Conservation (phyloP, 1,140 invertebrate species). For the Pseudobourletiella spinata region DNA sequence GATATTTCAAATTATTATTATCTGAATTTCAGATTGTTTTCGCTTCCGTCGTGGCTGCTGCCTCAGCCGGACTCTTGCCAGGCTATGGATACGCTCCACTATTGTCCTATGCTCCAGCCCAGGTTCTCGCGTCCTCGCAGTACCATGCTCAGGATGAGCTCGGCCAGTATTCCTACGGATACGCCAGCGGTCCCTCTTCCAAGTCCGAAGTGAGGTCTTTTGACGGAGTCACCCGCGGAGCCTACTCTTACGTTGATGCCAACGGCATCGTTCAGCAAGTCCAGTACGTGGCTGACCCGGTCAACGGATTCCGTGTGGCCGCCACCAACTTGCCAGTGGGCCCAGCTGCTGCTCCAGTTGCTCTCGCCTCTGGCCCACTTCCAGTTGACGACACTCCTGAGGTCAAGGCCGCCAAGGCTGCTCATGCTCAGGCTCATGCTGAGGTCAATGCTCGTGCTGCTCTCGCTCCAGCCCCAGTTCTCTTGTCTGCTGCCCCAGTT, state of each 20-base stretch:
- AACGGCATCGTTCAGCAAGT: constrained; percentile 54
- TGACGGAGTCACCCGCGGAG: constrained; percentile 36
- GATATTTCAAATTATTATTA: too few species aligned
- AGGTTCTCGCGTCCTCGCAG: too few species aligned
- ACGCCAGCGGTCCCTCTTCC: constrained; percentile 38
- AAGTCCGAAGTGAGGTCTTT: constrained; percentile 38
- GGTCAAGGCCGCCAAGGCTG: too few species aligned
- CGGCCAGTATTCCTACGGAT: constrained; percentile 39
- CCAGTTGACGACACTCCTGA: too few species aligned
- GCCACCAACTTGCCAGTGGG: constrained; percentile 52
- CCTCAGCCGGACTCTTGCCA: constrained; percentile 10
- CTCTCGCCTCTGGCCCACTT: constrained; percentile 5
- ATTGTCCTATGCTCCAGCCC: constrained; percentile 17
- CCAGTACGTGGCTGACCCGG: constrained; percentile 52
- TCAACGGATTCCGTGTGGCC: constrained; percentile 54
- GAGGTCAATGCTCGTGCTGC: too few species aligned
- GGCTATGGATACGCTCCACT: constrained; percentile 38
- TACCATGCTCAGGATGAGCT: too few species aligned
- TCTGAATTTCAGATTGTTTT: constrained; percentile 26
- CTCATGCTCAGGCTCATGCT: too few species aligned
- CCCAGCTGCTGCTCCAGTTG: constrained; percentile 29
- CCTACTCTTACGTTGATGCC: constrained; percentile 61
- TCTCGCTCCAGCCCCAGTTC: too few species aligned
- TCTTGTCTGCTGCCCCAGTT: too few species aligned
- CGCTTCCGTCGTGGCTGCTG: constrained; percentile 22